Evolutionary conservation across 1,140 invertebrate genomes (phyloP).

Genomic region (Diabrotica undecimpunctata): DNA sequence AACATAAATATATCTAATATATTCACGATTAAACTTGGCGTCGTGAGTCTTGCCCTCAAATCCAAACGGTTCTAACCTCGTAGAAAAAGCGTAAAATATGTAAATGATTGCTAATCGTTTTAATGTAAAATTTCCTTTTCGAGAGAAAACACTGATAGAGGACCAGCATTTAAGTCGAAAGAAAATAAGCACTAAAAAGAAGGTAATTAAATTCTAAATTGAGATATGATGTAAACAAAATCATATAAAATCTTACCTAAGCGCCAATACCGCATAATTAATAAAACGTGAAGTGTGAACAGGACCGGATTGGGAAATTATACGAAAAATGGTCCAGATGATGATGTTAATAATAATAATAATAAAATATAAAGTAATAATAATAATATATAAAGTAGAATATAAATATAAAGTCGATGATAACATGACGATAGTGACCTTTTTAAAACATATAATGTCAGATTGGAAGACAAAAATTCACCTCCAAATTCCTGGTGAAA

Average conservation of each 20-base stretch:
- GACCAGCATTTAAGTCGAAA: not conserved
- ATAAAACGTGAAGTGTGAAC: not conserved
- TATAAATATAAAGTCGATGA: too few relatives aligned
- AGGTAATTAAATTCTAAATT: constrained; percentile 3
- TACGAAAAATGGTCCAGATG: too few relatives aligned
- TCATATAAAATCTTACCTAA: not conserved
- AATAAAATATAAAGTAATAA: too few relatives aligned
- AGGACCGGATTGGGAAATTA: not conserved
- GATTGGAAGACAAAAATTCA: too few relatives aligned
- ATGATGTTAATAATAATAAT: too few relatives aligned
- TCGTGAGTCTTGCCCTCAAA: not conserved
- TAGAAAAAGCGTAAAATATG: not conserved
- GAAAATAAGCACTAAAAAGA: not conserved
- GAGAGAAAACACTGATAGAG: not conserved
- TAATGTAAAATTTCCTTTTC: not conserved
- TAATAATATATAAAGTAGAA: too few relatives aligned
- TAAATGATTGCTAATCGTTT: not conserved
- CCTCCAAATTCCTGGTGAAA: too few relatives aligned
- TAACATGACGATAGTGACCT: too few relatives aligned
- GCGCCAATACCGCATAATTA: not conserved
- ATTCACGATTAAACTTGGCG: not conserved
- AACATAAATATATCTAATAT: too few relatives aligned
- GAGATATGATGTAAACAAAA: not conserved
- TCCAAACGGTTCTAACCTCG: not conserved
- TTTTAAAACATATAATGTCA: too few relatives aligned